phyloP scores from a whole-genome alignment of 2,113 vertebrate species.

The Zosterops borbonicus region DNA sequence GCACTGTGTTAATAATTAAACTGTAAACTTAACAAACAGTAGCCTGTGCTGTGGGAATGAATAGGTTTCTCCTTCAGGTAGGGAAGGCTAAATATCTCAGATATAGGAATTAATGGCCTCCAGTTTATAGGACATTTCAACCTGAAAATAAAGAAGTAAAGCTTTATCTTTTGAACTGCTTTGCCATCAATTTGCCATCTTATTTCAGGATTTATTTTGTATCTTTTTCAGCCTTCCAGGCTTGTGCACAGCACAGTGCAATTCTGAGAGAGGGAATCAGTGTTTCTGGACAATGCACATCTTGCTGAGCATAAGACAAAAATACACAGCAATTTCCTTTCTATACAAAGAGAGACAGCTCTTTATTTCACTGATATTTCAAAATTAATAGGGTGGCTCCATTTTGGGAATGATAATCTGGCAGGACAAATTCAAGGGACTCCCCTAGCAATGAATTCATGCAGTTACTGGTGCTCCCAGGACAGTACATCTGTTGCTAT shows the following conservation, averaged over 20 bases:
- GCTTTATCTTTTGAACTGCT: constrained; percentile 2
- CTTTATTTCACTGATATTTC: neutral
- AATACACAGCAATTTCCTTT: neutral
- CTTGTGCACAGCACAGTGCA: neutral
- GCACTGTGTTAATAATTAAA: neutral
- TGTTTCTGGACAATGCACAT: neutral
- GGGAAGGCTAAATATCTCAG: neutral
- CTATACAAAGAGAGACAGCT: neutral
- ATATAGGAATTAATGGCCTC: neutral
- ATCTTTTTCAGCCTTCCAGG: neutral
- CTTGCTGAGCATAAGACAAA: neutral
- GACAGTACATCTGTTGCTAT: neutral
- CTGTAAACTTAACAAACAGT: neutral
- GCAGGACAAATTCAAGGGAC: neutral
- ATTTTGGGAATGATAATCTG: neutral
- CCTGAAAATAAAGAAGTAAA: neutral
- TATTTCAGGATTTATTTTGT: neutral
- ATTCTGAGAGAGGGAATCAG: neutral
- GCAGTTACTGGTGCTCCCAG: neutral
- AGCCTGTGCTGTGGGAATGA: neutral
- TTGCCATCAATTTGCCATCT: neutral
- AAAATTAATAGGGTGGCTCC: neutral
- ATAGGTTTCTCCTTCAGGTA: neutral
- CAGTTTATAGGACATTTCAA: neutral
- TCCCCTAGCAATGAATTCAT: neutral